Percentiles rank a stretch among this genome's conserved stretches.
phyloP scores from a whole-genome alignment of 2,888 invertebrate genomes.

The Pammene aurita region DNA sequence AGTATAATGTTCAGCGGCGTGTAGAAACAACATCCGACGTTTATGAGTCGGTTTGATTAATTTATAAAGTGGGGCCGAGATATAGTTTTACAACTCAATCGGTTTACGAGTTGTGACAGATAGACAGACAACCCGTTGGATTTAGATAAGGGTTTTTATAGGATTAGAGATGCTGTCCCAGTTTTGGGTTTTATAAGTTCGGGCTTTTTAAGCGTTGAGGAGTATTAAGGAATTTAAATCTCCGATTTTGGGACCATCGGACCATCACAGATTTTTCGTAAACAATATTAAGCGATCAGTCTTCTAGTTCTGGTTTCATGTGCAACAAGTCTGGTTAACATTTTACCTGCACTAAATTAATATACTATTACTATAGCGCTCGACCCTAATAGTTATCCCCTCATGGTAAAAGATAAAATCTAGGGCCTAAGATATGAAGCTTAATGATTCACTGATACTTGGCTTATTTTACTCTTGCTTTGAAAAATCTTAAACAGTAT shows the following conservation, averaged over 20 bases:
- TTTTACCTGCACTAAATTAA: background rate
- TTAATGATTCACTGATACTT: too few species aligned
- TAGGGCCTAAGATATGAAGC: too few species aligned
- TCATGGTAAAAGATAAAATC: too few species aligned
- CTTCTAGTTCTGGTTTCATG: background rate
- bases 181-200: background rate
- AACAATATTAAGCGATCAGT: background rate
- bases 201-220: constrained; percentile 3
- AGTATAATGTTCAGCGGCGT: constrained; percentile 22
- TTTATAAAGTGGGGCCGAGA: constrained; percentile 35
- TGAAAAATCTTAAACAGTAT: too few species aligned
- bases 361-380: too few species aligned
- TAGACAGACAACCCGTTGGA: constrained; percentile 26
- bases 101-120: constrained; percentile 41
- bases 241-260: background rate
- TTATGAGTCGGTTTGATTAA: constrained; percentile 37
- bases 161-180: constrained; percentile 16
- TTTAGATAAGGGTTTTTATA: constrained; percentile 33
- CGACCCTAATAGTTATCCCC: too few species aligned
- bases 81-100: constrained; percentile 37
- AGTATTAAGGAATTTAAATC: constrained; percentile 3
- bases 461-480: too few species aligned
- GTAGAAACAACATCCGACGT: constrained; percentile 40
- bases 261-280: background rate
- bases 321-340: background rate